Conservation (phyloP, 2,888 invertebrate genomes). For the Isoperla grammatica region DNA sequence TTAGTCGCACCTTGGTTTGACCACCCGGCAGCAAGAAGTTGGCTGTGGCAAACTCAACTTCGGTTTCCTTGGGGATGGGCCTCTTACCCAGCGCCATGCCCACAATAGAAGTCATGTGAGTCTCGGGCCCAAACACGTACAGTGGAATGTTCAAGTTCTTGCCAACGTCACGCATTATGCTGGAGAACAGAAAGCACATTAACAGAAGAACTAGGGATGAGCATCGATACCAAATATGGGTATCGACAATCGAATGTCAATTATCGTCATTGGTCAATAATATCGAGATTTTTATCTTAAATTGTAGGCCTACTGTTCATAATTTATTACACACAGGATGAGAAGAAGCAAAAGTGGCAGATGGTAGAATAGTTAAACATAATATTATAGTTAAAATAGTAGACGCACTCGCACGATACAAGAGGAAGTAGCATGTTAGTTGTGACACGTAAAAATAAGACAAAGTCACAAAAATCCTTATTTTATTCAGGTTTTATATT, state of each 20-base stretch:
- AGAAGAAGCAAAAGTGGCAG: too few relatives aligned
- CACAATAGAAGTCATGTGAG: slow-evolving; percentile 99
- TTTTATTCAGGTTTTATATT: too few relatives aligned
- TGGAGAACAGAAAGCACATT: slow-evolving; percentile 35
- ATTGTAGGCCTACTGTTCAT: not conserved
- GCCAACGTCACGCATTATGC: slow-evolving; percentile 82
- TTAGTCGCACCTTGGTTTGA: slow-evolving; percentile 47
- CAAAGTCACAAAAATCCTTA: too few relatives aligned
- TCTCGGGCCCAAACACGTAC: slow-evolving; percentile 96
- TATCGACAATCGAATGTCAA: too few relatives aligned
- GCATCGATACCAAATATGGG: too few relatives aligned
- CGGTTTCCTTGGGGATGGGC: slow-evolving; percentile 64
- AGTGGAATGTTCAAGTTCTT: slow-evolving; percentile 79
- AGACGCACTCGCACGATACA: too few relatives aligned
- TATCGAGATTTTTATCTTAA: not conserved
- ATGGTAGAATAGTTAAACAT: too few relatives aligned
- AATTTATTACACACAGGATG: too few relatives aligned
- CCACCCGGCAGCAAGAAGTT: slow-evolving; percentile 83
- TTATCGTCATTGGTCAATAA: too few relatives aligned
- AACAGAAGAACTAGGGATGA: not conserved
- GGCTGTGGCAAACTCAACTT: slow-evolving; percentile 73
- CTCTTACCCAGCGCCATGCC: slow-evolving; percentile 93
- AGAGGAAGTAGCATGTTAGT: too few relatives aligned
- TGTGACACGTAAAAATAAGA: too few relatives aligned
- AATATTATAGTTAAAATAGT: too few relatives aligned